Evolutionary conservation across 2,797 vertebrate species (phyloP), one percentile per base, ranked within the genome.

Genomic region (Salmo trutta): DNA sequence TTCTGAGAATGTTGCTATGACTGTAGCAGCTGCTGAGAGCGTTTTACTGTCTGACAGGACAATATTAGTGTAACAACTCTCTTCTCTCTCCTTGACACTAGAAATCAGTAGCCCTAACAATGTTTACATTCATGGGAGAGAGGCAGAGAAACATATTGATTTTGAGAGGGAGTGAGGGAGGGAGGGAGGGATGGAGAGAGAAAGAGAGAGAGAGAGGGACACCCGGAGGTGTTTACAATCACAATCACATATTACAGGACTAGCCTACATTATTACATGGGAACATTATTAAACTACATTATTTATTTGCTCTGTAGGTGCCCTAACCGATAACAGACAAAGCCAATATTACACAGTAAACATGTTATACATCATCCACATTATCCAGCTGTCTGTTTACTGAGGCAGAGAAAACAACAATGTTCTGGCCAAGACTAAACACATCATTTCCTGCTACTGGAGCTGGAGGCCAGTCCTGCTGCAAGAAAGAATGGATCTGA

Each of bases 271-370:
- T 47, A 47, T 47, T 47, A 47, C 41, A 47, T 47, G 41, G 12
- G 2, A 3, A 47, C 41, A 47, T 47, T 47, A 47, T 47, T 12
- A 47, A 47, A 47, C 10, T 0, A 47, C 10, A 1, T 10, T 47
- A 8, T 8, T 80, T 74, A 79, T 75, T 74, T 74, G 52, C 56
- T 75, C 36, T 54, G 59, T 67, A 79, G 79, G 64, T 77, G 71
- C 54, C 74, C 74, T 64, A 59, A 73, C 73, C 75, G 75, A 68
- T 74, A 78, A 79, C 69, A 54, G 69, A 54, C 16, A 29, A 7
- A 8, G 3, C 7, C 53, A 17, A 17, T 29, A 19, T 66, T 27
- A 66, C 7, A 67, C 21, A 51, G 16, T 17, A 56, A 36, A 53
- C 24, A n/a, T 51, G 36, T 41, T 0, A 10, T 10, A 10, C 33